These are phyloP conservation scores for Sinella curviseta DNA, from an alignment of 1,140 invertebrate genomes.

Conservation along the genomic window DNA sequence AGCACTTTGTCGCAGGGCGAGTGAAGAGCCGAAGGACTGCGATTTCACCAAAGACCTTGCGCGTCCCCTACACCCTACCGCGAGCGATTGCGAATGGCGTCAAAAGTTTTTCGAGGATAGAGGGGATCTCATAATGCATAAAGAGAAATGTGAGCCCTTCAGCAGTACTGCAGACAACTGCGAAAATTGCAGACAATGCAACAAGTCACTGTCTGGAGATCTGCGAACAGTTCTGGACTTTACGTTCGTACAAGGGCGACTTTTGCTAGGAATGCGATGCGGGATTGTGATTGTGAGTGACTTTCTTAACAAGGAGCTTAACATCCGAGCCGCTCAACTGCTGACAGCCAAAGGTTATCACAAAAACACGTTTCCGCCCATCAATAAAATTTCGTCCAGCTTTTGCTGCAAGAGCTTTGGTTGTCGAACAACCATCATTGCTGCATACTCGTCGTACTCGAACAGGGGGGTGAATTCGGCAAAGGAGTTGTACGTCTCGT, in stretches of 20 bases:
- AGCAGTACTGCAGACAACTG: not conserved
- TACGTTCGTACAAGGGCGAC: constrained; percentile 29
- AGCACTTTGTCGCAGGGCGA: not conserved
- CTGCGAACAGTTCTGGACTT: constrained; percentile 20
- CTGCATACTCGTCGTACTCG: not conserved
- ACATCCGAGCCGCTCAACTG: not conserved
- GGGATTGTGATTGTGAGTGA: constrained; percentile 26
- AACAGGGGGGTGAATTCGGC: not conserved
- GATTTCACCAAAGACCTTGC: not conserved
- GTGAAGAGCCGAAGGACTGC: not conserved
- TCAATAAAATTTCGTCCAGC: not conserved
- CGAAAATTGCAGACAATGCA: not conserved
- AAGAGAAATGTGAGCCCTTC: not conserved
- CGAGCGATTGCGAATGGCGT: not conserved
- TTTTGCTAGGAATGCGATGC: constrained; percentile 36
- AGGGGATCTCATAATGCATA: not conserved
- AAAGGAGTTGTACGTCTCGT: constrained; percentile 21
- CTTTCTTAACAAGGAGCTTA: not conserved
- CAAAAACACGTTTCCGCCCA: constrained; percentile 1
- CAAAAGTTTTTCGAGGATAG: not conserved
- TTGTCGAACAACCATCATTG: not conserved
- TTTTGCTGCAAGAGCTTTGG: not conserved
- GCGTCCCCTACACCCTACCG: not conserved
- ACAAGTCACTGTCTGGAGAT: not conserved
- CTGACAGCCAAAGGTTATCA: not conserved